Evolutionary conservation across 2,797 vertebrate species (phyloP).

Genomic region (Heliangelus exortis): DNA sequence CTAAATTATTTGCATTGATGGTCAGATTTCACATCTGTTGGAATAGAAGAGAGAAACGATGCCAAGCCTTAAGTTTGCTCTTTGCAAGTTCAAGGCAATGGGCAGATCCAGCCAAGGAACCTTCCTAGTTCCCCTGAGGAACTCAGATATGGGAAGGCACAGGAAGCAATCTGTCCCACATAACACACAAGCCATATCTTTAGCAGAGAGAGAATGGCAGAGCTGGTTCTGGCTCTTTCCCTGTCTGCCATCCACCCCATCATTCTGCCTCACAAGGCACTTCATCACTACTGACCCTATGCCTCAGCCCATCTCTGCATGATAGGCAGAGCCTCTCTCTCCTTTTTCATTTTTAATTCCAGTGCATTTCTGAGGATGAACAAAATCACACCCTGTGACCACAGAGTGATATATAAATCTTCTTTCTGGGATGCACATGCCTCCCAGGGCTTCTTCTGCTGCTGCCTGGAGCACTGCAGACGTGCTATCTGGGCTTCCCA

Average conservation of each 20-base stretch:
- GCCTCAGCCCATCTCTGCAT: neutral
- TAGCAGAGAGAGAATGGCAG: neutral
- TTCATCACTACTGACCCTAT: accelerated
- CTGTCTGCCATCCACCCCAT: neutral
- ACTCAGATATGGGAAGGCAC: neutral
- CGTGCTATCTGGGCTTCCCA: neutral
- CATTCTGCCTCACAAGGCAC: neutral
- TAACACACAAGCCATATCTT: neutral
- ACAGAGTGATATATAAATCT: neutral
- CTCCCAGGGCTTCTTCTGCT: neutral
- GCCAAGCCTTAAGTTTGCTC: neutral
- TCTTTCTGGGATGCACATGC: neutral
- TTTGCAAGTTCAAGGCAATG: neutral
- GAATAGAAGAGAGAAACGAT: neutral
- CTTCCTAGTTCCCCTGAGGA: neutral
- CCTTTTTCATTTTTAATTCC: neutral
- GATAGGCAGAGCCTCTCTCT: neutral
- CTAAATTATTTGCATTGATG: neutral
- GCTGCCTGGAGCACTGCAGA: neutral
- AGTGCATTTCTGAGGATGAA: neutral
- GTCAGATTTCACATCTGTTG: neutral
- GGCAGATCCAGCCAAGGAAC: neutral
- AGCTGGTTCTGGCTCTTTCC: neutral
- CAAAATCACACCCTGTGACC: neutral
- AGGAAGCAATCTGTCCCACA: neutral